phyloP scores from a whole-genome alignment of 2,888 invertebrate species.

The Actias luna region DNA sequence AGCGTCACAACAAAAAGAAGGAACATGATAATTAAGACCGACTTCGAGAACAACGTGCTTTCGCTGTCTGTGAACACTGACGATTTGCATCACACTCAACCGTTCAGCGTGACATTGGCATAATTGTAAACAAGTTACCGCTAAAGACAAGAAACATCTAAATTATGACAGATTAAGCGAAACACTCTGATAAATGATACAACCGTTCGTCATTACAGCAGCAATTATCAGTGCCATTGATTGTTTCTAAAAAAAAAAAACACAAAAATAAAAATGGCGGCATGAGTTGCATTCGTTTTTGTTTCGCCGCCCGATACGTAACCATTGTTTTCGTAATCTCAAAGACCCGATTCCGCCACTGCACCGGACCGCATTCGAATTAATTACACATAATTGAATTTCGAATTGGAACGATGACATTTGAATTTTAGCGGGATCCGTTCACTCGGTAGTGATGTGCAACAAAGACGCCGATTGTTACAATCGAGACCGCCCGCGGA shows the following conservation, averaged over 20 bases:
- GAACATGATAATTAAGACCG: no score
- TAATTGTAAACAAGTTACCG: no score
- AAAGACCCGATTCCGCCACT: slow-evolving; percentile 71
- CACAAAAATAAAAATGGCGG: slow-evolving; percentile 39
- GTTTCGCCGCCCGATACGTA: slow-evolving; percentile 55
- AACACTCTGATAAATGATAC: slow-evolving; percentile 28
- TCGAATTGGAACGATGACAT: slow-evolving; percentile 85
- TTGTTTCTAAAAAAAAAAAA: slow-evolving; percentile 34
- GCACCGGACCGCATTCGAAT: slow-evolving; percentile 61
- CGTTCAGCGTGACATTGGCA: no score
- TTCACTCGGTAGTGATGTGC: slow-evolving; percentile 73
- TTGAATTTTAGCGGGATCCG: slow-evolving; percentile 79
- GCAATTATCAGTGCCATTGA: slow-evolving; percentile 41
- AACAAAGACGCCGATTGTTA: slow-evolving; percentile 69
- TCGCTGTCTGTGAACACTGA: no score
- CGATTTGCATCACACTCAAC: no score
- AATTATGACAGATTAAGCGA: slow-evolving; percentile 11
- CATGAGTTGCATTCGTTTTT: slow-evolving; percentile 68
- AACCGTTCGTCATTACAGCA: slow-evolving; percentile 39
- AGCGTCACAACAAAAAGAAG: no score
- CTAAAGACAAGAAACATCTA: no score
- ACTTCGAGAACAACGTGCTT: no score
- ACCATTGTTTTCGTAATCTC: slow-evolving; percentile 75
- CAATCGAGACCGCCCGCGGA: slow-evolving; percentile 73
- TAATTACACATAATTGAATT: slow-evolving; percentile 85